phyloP scores from a whole-genome alignment of 2,113 vertebrate species.

The Triplophysa rosa region DNA sequence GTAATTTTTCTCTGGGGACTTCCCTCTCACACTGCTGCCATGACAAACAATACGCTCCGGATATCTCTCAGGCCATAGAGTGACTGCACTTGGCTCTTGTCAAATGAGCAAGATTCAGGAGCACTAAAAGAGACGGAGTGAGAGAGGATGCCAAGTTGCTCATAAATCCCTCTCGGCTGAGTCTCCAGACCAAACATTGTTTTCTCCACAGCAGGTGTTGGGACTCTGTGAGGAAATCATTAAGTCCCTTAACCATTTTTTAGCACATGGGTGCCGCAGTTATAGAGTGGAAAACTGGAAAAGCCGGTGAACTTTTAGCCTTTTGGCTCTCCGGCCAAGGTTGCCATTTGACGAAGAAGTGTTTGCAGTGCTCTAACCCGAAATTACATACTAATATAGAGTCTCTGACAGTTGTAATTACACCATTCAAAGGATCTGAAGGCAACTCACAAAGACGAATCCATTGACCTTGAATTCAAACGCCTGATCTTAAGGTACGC shows the following conservation, averaged over 20 bases:
- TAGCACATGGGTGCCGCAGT: slow-evolving; percentile 30
- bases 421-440: slow-evolving; percentile 68
- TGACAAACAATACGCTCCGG: slow-evolving; percentile 41
- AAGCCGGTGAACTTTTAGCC: slow-evolving; percentile 72
- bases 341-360: slow-evolving; percentile 64
- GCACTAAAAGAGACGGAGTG: slow-evolving; percentile 40
- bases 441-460: slow-evolving; percentile 55
- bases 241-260: slow-evolving; percentile 42
- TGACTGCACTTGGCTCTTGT: slow-evolving; percentile 62
- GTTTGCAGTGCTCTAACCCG: slow-evolving; percentile 61
- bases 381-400: slow-evolving; percentile 71
- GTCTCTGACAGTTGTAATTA: slow-evolving; percentile 75
- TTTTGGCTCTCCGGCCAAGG: slow-evolving; percentile 59
- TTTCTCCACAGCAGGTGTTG: slow-evolving; percentile 44
- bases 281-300: slow-evolving; percentile 52
- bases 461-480: slow-evolving; percentile 53
- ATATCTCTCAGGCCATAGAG: slow-evolving; percentile 54
- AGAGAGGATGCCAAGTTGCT: slow-evolving; percentile 1
- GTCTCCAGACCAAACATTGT: slow-evolving; percentile 30
- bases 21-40: slow-evolving; percentile 45
- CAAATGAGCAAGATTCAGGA: slow-evolving; percentile 61
- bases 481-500: slow-evolving; percentile 54
- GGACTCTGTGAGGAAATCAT: slow-evolving; percentile 23
- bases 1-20: slow-evolving; percentile 42
- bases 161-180: not conserved